Evolutionary conservation across 1,140 invertebrate species (phyloP), one percentile per base, ranked within the genome.

Genomic region (Dinoponera quadriceps): DNA sequence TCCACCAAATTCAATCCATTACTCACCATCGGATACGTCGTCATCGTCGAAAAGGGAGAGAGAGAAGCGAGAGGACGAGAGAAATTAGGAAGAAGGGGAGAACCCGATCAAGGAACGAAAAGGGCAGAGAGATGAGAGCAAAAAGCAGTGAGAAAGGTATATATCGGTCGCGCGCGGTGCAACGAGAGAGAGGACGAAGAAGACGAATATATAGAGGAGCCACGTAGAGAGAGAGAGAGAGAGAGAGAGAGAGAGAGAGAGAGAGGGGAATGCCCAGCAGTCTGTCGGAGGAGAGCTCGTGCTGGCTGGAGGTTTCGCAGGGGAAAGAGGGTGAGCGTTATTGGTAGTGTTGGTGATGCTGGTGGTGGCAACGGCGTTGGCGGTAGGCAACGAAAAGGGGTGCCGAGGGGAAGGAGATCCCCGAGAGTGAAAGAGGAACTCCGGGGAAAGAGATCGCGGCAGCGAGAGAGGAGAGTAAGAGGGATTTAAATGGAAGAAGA

Each of bases 331-430:
- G 72, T 51, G 48, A 73, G 65, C 57, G 59, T 22, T 25, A 29
- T 77, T 44, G 71, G 65, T 80, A 59, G 75, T 69, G 75, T 80
- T 71, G 65, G 75, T 71, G 75, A 80, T 80, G 75, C 75, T 80
- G 72, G 72, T 59, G 27, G 80, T 49, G 22, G 82, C 71, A 51
- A 11, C 48, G 25, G 22, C 38, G 82, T 22, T 29, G 57, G 57
- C 25, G 57, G 44, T 75, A 48, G 63, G 25, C 14, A 55, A 57
- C 49, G 75, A 44, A 44, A 49, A 18, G 38, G 57, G 72, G 27
- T 38, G 51, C 20, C 51, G 44, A 60, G 13, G 51, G 22, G 22
- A 33, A 38, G 16, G 55, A 60, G 51, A 57, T 80, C 11, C 51
- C 65, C 65, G 65, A 80, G 65, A 80, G 75, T 78, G 33, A 69